Evolutionary conservation across 2,113 vertebrate species (phyloP), one percentile per base, ranked within the genome.

Genomic region (Haliaeetus leucogaster): DNA sequence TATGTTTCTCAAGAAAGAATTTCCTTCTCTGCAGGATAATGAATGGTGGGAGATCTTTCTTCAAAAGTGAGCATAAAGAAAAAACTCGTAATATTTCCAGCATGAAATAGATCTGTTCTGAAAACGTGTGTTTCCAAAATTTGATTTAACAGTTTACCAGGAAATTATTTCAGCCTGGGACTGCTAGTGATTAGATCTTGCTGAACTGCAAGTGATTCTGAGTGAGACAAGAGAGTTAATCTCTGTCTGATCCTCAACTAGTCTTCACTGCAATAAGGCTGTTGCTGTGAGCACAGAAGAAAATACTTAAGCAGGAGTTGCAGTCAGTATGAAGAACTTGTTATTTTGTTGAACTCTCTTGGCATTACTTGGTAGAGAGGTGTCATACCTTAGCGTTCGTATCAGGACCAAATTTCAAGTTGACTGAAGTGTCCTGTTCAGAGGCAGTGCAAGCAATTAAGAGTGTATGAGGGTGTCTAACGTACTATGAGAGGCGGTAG

Each of bases 201-300:
- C 5, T 18, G 68, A 25, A 29, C 61, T 40, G 36, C 29, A 16
- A 9, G n/a, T 4, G 62, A 11, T 53, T 67, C 59, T 20, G 76
- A 29, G 58, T 1, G 42, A 80, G 71, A 27, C 50, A 65, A 65
- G 66, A 25, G 73, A 13, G 42, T 45, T 76, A 32, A 52, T 38
- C 65, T 47, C 56, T 59, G 27, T 36, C 71, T 53, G 38, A 30
- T 72, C 38, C 80, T 65, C 13, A 2, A 0, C 74, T 15, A 3
- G 42, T 65, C n/a, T n/a, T n/a, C 30, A 0, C 58, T 59, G 53
- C 90, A 10, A 0, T 3, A 7, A 86, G 42, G 34, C 56, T 30
- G 56, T 27, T 65, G 56, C 81, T 36, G 70, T 12, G 56, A 38
- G 61, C 70, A 14, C 53, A 11, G 71, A 32, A 34, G 52, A 19